Evolutionary conservation across 2,113 vertebrate genomes (phyloP).

Genomic region (Microtus richardsoni): DNA sequence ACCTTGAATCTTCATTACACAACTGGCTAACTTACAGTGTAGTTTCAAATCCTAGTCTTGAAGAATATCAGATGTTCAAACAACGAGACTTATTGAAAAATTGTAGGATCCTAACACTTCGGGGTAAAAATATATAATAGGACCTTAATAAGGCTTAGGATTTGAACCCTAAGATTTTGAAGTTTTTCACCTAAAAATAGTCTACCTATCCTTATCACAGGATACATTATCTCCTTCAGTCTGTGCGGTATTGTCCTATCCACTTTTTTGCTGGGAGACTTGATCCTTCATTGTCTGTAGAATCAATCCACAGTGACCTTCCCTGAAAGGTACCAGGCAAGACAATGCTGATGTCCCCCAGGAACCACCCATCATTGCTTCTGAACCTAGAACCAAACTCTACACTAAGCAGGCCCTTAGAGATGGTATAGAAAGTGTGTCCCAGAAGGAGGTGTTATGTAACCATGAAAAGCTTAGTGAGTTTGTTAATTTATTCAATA

Average conservation of each 20-base stretch:
- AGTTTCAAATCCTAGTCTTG: not conserved
- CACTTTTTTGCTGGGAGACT: not conserved
- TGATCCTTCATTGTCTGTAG: not conserved
- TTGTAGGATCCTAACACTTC: not conserved
- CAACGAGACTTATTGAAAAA: not conserved
- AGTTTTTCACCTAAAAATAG: not conserved
- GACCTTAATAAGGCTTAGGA: not conserved
- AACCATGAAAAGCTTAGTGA: not conserved
- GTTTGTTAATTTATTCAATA: not conserved
- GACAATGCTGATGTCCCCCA: not conserved
- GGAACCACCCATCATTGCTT: not conserved
- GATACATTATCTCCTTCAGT: not conserved
- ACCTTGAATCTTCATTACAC: not conserved
- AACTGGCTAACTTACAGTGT: not conserved
- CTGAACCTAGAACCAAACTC: not conserved
- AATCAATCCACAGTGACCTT: not conserved
- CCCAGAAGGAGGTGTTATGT: not conserved
- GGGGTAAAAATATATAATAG: not conserved
- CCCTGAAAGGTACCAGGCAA: not conserved
- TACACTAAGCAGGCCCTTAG: not conserved
- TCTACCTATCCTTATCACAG: not conserved
- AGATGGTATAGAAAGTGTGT: not conserved
- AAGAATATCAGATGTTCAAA: not conserved
- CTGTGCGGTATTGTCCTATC: not conserved
- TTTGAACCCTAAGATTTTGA: not conserved